phyloP scores from a whole-genome alignment of 2,888 invertebrate genomes.

The Hypercompe scribonia region DNA sequence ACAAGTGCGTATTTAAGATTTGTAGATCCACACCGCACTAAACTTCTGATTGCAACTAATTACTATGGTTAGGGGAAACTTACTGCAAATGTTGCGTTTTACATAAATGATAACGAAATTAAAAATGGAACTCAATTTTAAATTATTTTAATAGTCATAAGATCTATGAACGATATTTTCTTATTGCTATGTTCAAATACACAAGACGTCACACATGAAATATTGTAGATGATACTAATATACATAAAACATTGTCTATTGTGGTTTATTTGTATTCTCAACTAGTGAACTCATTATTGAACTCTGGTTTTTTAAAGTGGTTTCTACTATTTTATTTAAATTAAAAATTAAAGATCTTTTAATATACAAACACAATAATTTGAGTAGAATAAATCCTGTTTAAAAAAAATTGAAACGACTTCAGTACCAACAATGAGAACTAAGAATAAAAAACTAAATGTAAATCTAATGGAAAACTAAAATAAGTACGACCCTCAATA shows the following conservation, averaged over 20 bases:
- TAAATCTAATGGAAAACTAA: no score
- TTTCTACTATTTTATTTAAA: background rate
- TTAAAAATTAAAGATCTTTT: background rate
- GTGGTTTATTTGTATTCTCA: no score
- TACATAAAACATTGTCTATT: background rate
- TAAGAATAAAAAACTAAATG: no score
- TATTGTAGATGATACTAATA: background rate
- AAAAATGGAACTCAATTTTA: slow-evolving; percentile 1
- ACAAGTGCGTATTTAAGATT: slow-evolving; percentile 65
- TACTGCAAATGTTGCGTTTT: slow-evolving; percentile 23
- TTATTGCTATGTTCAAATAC: background rate
- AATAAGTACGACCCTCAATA: no score
- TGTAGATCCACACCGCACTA: slow-evolving; percentile 54
- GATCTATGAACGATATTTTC: no score
- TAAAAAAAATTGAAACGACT: no score
- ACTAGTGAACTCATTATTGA: no score
- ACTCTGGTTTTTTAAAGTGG: no score
- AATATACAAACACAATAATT: no score
- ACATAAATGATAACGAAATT: background rate
- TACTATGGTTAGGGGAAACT: slow-evolving; percentile 53
- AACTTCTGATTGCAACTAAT: slow-evolving; percentile 69
- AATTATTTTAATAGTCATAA: background rate
- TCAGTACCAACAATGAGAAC: no score
- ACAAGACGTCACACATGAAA: background rate
- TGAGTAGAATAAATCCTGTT: no score